phyloP scores from a whole-genome alignment of 2,797 vertebrate species.

The Urophycis tenuis region DNA sequence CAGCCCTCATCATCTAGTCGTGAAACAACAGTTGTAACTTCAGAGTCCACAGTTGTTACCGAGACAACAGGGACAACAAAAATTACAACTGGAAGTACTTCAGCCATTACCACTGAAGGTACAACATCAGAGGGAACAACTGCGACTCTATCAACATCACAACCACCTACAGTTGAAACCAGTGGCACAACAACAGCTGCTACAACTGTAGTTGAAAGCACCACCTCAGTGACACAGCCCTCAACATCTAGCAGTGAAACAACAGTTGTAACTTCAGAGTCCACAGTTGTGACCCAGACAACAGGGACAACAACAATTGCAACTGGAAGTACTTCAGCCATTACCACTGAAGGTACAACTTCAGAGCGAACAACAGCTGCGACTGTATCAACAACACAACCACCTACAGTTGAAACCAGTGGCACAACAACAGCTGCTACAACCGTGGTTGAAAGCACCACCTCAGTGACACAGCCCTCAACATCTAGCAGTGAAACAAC shows the following conservation, averaged over 20 bases:
- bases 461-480: not conserved
- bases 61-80: not conserved
- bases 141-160: conserved; percentile 12
- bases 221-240: not conserved
- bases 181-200: conserved; percentile 7
- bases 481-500: not conserved
- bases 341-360: not conserved
- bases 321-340: not conserved
- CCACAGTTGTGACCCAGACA: not conserved
- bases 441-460: not conserved
- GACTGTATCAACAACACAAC: conserved; percentile 9
- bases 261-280: not conserved
- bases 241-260: conserved; percentile 3
- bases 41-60: not conserved
- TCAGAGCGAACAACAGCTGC: not conserved
- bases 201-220: not conserved
- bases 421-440: not conserved
- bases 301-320: not conserved
- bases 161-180: conserved; percentile 8
- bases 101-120: not conserved
- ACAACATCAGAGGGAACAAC: not conserved
- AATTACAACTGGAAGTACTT: not conserved
- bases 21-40: conserved; percentile 6
- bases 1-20: not conserved
- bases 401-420: not conserved